Percentiles rank a stretch among this genome's conserved stretches.
Evolutionary conservation across 2,113 vertebrate species (phyloP).

Genomic region (Suncus etruscus): DNA sequence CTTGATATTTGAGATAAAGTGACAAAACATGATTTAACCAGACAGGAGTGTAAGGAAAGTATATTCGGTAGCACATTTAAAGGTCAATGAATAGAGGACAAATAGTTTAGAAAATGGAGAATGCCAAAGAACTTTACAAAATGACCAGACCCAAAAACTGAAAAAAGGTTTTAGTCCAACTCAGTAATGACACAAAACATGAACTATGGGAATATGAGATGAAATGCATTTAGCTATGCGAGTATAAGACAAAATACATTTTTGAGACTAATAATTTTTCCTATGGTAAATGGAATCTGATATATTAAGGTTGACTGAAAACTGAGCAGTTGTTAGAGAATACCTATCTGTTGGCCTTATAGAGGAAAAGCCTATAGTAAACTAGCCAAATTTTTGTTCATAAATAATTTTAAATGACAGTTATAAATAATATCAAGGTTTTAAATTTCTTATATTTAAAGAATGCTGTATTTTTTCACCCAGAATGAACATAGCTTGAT

Average conservation of each 20-base stretch:
- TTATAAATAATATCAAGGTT: not conserved
- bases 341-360: fast-evolving
- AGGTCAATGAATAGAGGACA: not conserved
- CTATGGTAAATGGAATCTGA: not conserved
- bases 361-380: not conserved
- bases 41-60: not conserved
- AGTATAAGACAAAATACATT: not conserved
- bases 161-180: fast-evolving
- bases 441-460: not conserved
- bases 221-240: not conserved
- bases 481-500: not conserved
- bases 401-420: not conserved
- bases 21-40: not conserved
- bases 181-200: fast-evolving
- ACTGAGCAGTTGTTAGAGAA: not conserved
- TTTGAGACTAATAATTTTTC: not conserved
- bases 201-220: too few species aligned
- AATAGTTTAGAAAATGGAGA: not conserved
- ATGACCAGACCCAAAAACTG: not conserved
- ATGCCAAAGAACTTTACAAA: too few species aligned
- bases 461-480: not conserved
- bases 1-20: not conserved
- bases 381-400: not conserved
- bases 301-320: not conserved
- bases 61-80: fast-evolving